Evolutionary conservation across 2,113 vertebrate genomes (phyloP), one percentile per base, ranked within the genome.

Genomic region (Pionites leucogaster): DNA sequence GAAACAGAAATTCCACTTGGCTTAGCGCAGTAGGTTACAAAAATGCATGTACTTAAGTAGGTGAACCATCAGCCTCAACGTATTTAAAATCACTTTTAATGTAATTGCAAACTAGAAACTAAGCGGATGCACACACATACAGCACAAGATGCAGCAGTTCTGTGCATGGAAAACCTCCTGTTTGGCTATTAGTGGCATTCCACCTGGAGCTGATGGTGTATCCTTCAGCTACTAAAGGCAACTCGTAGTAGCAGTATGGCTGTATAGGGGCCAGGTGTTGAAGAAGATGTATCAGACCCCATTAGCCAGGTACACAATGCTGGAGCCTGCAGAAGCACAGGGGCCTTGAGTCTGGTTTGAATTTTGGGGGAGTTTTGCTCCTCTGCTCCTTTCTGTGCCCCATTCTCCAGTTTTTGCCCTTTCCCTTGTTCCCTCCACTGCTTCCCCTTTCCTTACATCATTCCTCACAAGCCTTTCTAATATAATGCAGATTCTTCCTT

Each of bases 181-280:
- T 59, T 68, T 49, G 33, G 20, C 31, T 31, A 1, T 35, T 75
- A 55, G 27, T 1, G 0, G 10, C 29, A 19, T 63, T 92, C 20
- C 60, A n/a, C 47, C 3, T 75, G 37, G 20, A 91, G 29, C 9
- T 88, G 60, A 49, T 23, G 33, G 19, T 14, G 6, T 20, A 39
- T 46, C 19, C 39, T 71, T 24, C 74, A 75, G 35, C 29, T 52
- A 37, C 17, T 41, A 33, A 86, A 86, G 33, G 55, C 19, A 50
- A 33, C 12, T 15, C 10, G 27, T 10, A 46, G 37, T 50, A 71
- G 44, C 49, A 49, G 31, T 2, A 20, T 68, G n/a, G 44, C 15
- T 87, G 33, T 47, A 0, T 35, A 49, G 63, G 41, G 55, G 18
- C 18, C 4, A 11, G 23, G 19, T 35, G 22, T 25, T 0, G 1